Percentiles rank a stretch among this genome's conserved stretches.
phyloP scores from a whole-genome alignment of 2,888 invertebrate species.

The Chelonus formosanus region DNA sequence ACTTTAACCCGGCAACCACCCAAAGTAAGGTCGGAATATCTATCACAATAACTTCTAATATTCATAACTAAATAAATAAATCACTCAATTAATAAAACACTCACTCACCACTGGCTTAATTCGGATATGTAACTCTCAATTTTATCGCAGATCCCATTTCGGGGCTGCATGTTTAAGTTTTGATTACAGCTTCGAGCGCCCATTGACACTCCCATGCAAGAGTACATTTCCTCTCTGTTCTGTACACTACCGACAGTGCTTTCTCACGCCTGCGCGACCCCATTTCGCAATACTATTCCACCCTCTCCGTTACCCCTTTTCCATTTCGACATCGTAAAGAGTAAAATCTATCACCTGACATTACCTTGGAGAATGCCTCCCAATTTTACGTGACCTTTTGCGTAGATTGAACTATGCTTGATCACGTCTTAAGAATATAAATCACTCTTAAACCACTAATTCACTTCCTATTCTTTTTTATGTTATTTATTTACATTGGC shows the following conservation, averaged over 20 bases:
- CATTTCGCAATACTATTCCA: conserved; percentile 23
- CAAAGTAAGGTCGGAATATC: conserved; percentile 40
- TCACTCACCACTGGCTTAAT: conserved; percentile 74
- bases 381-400: no score
- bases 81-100: conserved; percentile 38
- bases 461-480: no score
- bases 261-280: conserved; percentile 52
- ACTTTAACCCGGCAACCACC: conserved; percentile 47
- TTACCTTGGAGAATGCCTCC: no score
- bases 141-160: conserved; percentile 72
- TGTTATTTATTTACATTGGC: conserved; percentile 31
- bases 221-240: conserved; percentile 59
- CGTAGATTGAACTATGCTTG: no score
- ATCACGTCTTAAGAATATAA: no score
- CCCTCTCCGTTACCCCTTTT: background rate
- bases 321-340: background rate
- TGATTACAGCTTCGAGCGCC: conserved; percentile 55
- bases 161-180: conserved; percentile 57
- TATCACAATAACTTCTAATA: conserved; percentile 7
- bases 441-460: no score
- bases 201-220: conserved; percentile 61
- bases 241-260: conserved; percentile 42
- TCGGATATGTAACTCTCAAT: conserved; percentile 74
- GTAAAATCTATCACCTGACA: no score
- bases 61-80: conserved; percentile 18